Base-by-base conservation (phyloP, 1,140 invertebrate genomes). In the Eueides isabella region DNA sequence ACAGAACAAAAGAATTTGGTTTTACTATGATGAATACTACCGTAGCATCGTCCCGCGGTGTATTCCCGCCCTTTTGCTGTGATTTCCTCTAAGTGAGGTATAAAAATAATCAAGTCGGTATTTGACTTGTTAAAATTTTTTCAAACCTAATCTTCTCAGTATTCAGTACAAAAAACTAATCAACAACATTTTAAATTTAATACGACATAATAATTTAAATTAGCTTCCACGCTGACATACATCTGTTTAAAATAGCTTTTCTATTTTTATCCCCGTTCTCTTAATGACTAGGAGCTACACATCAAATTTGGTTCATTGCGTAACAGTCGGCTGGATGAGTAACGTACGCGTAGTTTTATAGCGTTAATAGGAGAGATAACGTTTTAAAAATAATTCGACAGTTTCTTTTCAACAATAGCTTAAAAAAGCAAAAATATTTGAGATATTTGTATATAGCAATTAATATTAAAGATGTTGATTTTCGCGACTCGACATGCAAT, bases 181-280 rank as follows among this genome's bases (percentile, higher is more conserved):
- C 35, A 70, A 61, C 62, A 23, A 29, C 23, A n/a, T 5, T 9
- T n/a, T 33, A 23, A 61, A 63, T 70, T 69, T 69, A 28, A 30
- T 67, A 55, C 19, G 48, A 65, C 65, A 68, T 44, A 33, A 76
- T 64, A 35, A 26, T 69, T 75, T 75, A 75, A 81, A 84, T 86
- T 85, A 83, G 79, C 79, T 77, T 71, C 61, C 67, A 83, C 81
- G 87, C 84, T 91, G 89, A 89, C 89, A 89, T 81, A 91, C 82
- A 89, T 89, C 76, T 77, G 76, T 81, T 78, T 74, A 78, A 78
- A 87, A 89, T 88, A 89, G 83, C 83, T 62, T 76, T 67, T 82
- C 85, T 91, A 91, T 91, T 89, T 88, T 81, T 78, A 83, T 82
- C 80, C 41, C 77, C 75, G 73, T 67, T 78, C 75, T 81, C 83